Conservation (phyloP, 2,113 vertebrate species). For the Otolemur garnettii region DNA sequence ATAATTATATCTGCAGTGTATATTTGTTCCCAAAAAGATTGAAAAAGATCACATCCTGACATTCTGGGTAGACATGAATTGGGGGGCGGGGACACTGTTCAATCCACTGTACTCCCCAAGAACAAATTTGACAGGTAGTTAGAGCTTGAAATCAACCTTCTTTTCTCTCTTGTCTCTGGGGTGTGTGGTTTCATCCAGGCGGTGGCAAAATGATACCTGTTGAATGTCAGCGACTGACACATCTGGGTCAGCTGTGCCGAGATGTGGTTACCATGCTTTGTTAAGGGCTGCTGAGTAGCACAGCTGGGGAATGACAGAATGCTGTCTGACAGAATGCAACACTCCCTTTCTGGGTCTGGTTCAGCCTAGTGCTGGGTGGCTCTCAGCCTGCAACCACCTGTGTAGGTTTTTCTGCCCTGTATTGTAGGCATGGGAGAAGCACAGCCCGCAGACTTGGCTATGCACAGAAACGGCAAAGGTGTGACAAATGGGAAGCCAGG, state of each 20-base stretch:
- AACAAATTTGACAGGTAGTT: background rate
- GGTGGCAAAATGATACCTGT: background rate
- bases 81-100: background rate
- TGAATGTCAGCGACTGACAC: background rate
- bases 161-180: background rate
- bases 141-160: background rate
- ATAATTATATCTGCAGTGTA: background rate
- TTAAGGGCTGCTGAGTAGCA: background rate
- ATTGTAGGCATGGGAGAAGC: background rate
- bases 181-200: background rate
- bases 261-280: fast-evolving
- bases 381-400: fast-evolving
- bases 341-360: fast-evolving
- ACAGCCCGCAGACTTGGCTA: fast-evolving
- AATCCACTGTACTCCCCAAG: background rate
- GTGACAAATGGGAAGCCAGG: background rate
- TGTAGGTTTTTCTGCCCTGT: background rate
- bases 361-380: background rate
- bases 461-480: background rate
- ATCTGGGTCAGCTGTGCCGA: background rate
- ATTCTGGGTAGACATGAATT: background rate
- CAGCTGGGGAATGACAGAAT: background rate
- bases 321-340: too few relatives aligned
- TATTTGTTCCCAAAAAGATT: background rate
- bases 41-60: background rate